Base-by-base conservation (phyloP, 2,888 invertebrate genomes). In the Podabrus alpinus region DNA sequence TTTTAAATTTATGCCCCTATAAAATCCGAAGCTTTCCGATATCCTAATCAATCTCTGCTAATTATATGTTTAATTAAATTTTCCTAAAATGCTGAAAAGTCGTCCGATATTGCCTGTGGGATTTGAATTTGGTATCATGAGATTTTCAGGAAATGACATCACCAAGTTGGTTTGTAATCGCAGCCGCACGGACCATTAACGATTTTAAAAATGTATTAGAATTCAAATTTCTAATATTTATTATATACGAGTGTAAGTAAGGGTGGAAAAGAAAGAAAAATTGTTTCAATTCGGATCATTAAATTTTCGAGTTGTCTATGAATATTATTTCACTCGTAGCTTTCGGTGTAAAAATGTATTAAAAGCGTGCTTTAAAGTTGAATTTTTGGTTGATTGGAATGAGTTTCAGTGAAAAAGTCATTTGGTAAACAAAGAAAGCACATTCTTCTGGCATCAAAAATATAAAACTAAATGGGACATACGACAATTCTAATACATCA, bases 151-250 rank as follows among this genome's bases (percentile, higher is more conserved):
- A 77, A 74, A 72, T 77, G 75, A 79, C 78, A 79, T 80, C 79
- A 78, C 78, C 73, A 77, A 77, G 74, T 82, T 81, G 81, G 83
- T 82, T 72, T 83, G 82, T 81, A 83, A 84, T 83, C 81, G 80
- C 76, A 79, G 81, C 82, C 81, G 81, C 83, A 84, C 85, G 85
- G 82, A 79, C 83, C 85, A 85, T 85, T 85, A 82, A 84, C 81
- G 84, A 83, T 84, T 85, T 84, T 84, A 84, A 84, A 85, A 85
- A 85, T 84, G 82, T 83, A 84, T 84, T 81, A 81, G 80, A 81
- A 79, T 81, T 81, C 81, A 81, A 81, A 81, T 80, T 81, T 81
- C 80, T 79, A 68, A 68, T n/a, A n/a, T 17, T 64, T 64, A 21
- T 19, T 17, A 11, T n/a, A n/a, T n/a, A n/a, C n/a, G n/a, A n/a